These are phyloP conservation scores for Scyliorhinus canicula DNA, from an alignment of 2,797 vertebrate genomes.

Conservation along the genomic window DNA sequence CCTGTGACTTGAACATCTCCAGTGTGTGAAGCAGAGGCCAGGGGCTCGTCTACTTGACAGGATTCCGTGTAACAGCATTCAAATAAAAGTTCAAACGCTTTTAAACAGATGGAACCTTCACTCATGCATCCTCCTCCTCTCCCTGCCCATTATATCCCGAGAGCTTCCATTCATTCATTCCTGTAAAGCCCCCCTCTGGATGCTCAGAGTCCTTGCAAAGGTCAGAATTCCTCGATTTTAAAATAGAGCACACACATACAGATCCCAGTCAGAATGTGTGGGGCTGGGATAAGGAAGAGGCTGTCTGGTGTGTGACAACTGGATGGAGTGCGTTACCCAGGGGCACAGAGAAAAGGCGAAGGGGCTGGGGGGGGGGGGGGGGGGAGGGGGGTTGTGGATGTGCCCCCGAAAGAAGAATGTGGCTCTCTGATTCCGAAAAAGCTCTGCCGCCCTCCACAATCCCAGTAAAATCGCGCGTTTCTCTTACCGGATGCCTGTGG, in stretches of 20 bases:
- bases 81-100: slow-evolving; percentile 17
- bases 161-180: neutral
- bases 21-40: too few relatives aligned
- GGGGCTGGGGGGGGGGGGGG: too few relatives aligned
- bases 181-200: too few relatives aligned
- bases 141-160: too few relatives aligned
- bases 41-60: neutral
- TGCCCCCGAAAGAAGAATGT: too few relatives aligned
- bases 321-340: neutral
- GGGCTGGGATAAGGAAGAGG: neutral
- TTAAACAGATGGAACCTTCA: neutral
- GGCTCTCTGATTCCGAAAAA: too few relatives aligned
- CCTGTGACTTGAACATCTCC: neutral
- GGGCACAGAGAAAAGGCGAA: too few relatives aligned
- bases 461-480: neutral
- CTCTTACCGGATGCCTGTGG: neutral
- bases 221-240: neutral
- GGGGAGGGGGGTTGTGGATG: too few relatives aligned
- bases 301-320: neutral
- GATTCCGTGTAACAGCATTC: neutral
- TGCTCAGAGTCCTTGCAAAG: neutral
- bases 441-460: neutral
- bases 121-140: too few relatives aligned
- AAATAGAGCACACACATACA: too few relatives aligned
- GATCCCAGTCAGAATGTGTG: too few relatives aligned